These are phyloP conservation scores for Pristionchus fissidentatus DNA, from an alignment of 2,888 invertebrate genomes.

Conservation along the genomic window DNA sequence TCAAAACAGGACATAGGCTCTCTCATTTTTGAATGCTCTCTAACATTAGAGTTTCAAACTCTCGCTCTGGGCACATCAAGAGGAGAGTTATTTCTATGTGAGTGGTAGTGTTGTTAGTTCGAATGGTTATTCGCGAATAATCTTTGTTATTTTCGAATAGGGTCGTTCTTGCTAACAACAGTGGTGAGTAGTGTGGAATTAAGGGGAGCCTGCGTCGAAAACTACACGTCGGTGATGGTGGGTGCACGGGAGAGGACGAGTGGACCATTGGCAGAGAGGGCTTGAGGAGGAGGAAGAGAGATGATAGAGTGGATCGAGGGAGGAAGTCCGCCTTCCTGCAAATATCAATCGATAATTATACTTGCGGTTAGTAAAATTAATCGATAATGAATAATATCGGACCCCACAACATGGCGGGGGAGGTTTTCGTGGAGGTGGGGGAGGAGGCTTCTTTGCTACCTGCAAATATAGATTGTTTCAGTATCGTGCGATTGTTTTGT, in stretches of 20 bases:
- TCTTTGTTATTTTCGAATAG: no score
- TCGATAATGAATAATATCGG: background rate
- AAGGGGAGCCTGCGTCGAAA: no score
- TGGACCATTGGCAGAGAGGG: constrained; percentile 62
- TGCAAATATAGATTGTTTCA: background rate
- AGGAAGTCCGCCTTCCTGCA: constrained; percentile 55
- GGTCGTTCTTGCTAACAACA: no score
- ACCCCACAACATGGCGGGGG: constrained; percentile 46
- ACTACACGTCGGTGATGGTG: constrained; percentile 66
- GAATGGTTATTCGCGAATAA: no score
- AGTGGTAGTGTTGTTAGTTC: no score
- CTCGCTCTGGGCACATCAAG: no score
- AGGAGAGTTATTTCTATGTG: no score
- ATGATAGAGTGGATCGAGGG: constrained; percentile 52
- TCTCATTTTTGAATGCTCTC: no score
- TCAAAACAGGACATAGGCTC: no score
- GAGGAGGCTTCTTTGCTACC: constrained; percentile 42
- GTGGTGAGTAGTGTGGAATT: background rate
- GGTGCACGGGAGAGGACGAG: constrained; percentile 64
- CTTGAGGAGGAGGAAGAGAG: constrained; percentile 63
- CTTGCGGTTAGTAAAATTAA: background rate
- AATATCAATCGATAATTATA: background rate
- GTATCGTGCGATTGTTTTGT: background rate
- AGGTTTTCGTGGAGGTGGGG: constrained; percentile 46
- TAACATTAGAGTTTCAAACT: no score